These are phyloP conservation scores for Zosterops lateralis DNA, from an alignment of 2,113 vertebrate species.

Conservation along the genomic window DNA sequence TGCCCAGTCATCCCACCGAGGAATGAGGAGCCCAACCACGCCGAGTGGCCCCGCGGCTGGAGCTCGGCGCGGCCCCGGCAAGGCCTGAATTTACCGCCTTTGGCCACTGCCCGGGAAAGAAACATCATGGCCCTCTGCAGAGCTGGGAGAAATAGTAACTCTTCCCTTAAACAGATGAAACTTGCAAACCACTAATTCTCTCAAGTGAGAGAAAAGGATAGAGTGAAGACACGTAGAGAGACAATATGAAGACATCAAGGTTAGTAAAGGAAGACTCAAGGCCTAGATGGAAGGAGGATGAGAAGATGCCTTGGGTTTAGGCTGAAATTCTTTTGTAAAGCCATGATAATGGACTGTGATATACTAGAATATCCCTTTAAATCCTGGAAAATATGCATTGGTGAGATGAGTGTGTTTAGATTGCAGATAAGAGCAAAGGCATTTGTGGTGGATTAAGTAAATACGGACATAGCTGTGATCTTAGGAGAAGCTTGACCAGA, in stretches of 20 bases:
- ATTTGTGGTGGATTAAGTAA: neutral
- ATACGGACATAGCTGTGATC: neutral
- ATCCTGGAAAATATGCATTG: neutral
- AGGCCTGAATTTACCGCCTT: neutral
- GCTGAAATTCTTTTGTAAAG: neutral
- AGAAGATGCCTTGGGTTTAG: neutral
- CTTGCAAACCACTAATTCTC: neutral
- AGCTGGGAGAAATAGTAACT: neutral
- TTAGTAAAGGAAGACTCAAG: neutral
- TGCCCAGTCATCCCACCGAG: neutral
- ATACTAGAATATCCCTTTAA: neutral
- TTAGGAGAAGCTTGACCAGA: neutral
- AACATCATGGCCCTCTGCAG: neutral
- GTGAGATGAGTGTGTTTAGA: neutral
- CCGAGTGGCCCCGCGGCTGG: neutral
- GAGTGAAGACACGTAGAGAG: neutral
- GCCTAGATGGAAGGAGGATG: neutral
- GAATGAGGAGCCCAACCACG: too few species aligned
- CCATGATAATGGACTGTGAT: neutral
- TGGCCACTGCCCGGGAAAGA: neutral
- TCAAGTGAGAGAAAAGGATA: neutral
- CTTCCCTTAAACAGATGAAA: neutral
- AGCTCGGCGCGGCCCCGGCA: too few species aligned
- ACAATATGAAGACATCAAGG: neutral
- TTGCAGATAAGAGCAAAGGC: neutral